Evolutionary conservation across 2,888 invertebrate genomes (phyloP), one percentile per base, ranked within the genome.

Genomic region (Oscheius onirici): DNA sequence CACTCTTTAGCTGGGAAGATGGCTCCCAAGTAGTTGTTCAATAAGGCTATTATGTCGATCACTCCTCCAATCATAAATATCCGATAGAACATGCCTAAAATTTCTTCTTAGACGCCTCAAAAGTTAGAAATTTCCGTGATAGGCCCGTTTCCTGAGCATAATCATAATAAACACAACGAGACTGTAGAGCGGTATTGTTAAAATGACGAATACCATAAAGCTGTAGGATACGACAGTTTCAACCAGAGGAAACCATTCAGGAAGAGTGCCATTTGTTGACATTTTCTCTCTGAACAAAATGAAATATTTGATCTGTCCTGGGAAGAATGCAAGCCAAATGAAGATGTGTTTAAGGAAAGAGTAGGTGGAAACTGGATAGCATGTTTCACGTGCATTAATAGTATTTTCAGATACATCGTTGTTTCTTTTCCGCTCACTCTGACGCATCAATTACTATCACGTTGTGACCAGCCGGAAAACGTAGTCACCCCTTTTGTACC

Each of bases 1-100:
- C 20, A 68, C 68, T 55, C 43, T 28, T 57, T 55, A 6, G 68
- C 68, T 46, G 68, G 78, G 55, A 78, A 78, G 10, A 78, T 76
- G 52, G 76, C 76, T 46, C 78, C 78, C 20, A 76, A 58, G 40
- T 78, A 78, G 49, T 78, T 78, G 49, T 78, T 78, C 10, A 73
- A 40, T 24, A 78, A 40, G 40, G 76, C 73, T 15, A 78, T 68
- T n/a, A 78, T 71, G 51, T 78, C 78, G 0, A 78, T 71, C 6
- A 60, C 63, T 8, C 74, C 71, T 5, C 78, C 78, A 51, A 78
- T 58, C 43, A 74, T 74, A 65, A 78, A 78, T 15, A 78, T 78
- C 65, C 71, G 74, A 51, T 76, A 78, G 28, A 78, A 78, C 78
- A 78, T 78, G 57, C 78, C 78, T 78, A 40, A 49, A 22, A 20